A percentile compares a stretch with the other conserved stretches of the same genome.
Evolutionary conservation across 2,888 invertebrate genomes (phyloP).

Genomic region (Eupithecia dodoneata): DNA sequence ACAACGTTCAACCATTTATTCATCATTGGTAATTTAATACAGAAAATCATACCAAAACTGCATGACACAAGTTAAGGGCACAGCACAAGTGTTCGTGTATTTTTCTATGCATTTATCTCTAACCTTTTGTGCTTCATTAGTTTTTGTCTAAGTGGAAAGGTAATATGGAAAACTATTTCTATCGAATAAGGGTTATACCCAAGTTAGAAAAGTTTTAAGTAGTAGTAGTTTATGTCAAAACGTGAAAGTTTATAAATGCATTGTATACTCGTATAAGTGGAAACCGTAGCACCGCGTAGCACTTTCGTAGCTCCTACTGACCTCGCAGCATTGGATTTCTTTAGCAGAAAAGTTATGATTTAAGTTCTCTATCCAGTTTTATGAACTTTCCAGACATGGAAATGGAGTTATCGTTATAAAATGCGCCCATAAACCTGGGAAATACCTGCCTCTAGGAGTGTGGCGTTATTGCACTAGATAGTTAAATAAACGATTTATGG

Average conservation of each 20-base stretch:
- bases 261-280: slow-evolving; percentile 5
- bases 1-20: slow-evolving; percentile 1
- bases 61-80: neutral
- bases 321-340: slow-evolving; percentile 25
- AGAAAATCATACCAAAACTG: neutral
- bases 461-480: too few relatives aligned
- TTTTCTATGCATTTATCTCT: neutral
- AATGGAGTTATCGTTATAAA: slow-evolving; percentile 29
- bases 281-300: slow-evolving; percentile 22
- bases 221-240: neutral
- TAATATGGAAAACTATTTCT: neutral
- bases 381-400: slow-evolving; percentile 22
- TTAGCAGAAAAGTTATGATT: slow-evolving; percentile 25
- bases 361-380: slow-evolving; percentile 27
- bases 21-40: neutral
- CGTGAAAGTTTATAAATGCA: neutral
- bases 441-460: neutral
- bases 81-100: neutral
- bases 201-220: neutral
- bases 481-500: too few relatives aligned
- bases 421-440: slow-evolving; percentile 15
- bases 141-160: neutral
- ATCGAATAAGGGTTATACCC: neutral
- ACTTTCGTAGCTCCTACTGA: slow-evolving; percentile 30
- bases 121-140: neutral